Base-by-base conservation (phyloP, 2,113 vertebrate species). In the Cephalopholis sonnerati region DNA sequence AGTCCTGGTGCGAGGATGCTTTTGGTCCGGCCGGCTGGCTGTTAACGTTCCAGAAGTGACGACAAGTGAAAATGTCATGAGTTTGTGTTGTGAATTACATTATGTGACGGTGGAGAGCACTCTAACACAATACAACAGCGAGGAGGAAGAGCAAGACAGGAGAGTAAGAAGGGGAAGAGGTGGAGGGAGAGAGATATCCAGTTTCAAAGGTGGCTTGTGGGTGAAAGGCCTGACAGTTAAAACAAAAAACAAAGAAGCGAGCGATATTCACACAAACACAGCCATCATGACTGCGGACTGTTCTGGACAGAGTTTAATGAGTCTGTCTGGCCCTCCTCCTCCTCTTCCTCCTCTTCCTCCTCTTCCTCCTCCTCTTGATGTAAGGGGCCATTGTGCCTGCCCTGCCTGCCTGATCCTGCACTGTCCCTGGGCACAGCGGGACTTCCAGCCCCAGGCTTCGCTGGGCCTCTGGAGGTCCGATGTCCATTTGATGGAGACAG, bases 251-350 rank as follows among this genome's bases (percentile, higher is more conserved):
- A 92, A 74, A 78, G 39, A 64, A 22, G 55, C 53, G 15, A 85
- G 70, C 25, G 39, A 67, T 82, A 86, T 96, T 96, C 82, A 81
- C 77, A 89, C 66, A 48, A 46, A 63, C 65, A 46, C 79, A 75
- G 84, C 82, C 83, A 95, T 95, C 95, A 95, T 62, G 93, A 98
- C 94, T 96, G 97, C 93, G 97, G 97, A 94, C 97, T 97, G 96
- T 97, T 97, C 95, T 97, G 98, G 94, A 97, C 97, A 82, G 98
- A 99, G 96, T 99, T 96, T 90, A 97, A 96, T 86, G 97, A 97
- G 95, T 98, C 98, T 91, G 97, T 97, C 72, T 83, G 85, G 50
- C 18, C 78, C 46, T 62, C 72, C 61, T 44, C 85, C 5, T 84
- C 86, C 16, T 82, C 83, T 2, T 97, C 96, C 71, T 97, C 86